phyloP scores from a whole-genome alignment of 2,888 invertebrate genomes.

The Serrognathus titanus region DNA sequence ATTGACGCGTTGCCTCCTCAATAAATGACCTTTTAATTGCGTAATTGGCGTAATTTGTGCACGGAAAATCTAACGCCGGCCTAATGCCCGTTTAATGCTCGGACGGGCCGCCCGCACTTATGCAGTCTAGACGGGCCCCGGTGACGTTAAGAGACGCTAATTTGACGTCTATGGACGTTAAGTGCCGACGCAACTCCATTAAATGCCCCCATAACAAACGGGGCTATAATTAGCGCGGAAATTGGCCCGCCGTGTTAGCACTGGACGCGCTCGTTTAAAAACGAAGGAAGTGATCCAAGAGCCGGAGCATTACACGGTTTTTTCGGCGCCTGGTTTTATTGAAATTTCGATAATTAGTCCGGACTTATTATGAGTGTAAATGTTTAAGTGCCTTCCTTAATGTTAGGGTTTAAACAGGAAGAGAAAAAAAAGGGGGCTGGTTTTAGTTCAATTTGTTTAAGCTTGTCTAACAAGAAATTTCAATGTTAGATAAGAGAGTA shows the following conservation, averaged over 20 bases:
- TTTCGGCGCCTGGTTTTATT: no score
- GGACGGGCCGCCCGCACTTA: slow-evolving; percentile 38
- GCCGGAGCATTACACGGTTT: no score
- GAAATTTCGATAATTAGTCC: no score
- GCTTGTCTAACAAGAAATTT: no score
- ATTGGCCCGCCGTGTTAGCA: slow-evolving; percentile 18
- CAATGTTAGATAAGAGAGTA: no score
- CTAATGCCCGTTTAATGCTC: slow-evolving; percentile 38
- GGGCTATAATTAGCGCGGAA: slow-evolving; percentile 24
- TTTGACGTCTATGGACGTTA: slow-evolving; percentile 40
- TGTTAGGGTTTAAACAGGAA: no score
- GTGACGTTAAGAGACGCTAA: slow-evolving; percentile 43
- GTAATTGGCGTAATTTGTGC: background rate
- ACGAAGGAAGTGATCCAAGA: no score
- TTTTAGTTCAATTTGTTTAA: no score
- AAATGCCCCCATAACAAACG: slow-evolving; percentile 22
- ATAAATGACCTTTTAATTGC: slow-evolving; percentile 17
- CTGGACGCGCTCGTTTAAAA: background rate
- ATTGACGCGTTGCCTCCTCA: slow-evolving; percentile 14
- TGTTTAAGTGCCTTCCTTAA: no score
- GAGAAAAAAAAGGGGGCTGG: no score
- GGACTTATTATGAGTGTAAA: no score
- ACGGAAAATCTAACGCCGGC: slow-evolving; percentile 29
- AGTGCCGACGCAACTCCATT: slow-evolving; percentile 30
- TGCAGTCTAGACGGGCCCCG: slow-evolving; percentile 35